These are phyloP conservation scores for Alouatta palliata DNA, from an alignment of 2,113 vertebrate genomes.

Conservation along the genomic window DNA sequence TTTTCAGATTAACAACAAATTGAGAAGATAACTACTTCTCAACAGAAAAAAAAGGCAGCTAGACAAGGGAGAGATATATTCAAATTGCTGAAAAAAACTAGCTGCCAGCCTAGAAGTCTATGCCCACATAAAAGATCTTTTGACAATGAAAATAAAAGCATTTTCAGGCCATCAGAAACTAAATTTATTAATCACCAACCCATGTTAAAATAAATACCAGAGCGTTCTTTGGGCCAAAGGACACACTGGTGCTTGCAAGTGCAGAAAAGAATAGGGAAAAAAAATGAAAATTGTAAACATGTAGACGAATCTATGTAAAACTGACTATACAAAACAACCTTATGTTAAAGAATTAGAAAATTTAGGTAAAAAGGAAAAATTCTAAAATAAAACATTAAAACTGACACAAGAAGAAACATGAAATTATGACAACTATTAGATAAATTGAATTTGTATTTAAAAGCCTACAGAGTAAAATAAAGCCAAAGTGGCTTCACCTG, in stretches of 20 bases:
- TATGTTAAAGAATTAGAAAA: not conserved
- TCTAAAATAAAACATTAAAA: conserved; percentile 6
- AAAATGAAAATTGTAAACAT: not conserved
- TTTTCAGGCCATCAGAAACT: not conserved
- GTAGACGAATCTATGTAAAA: not conserved
- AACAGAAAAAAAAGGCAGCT: not conserved
- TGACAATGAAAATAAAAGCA: not conserved
- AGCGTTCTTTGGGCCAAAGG: not conserved
- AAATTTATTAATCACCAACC: not conserved
- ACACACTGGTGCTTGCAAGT: not conserved
- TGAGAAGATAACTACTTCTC: not conserved
- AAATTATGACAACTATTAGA: not conserved
- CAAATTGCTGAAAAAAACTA: not conserved
- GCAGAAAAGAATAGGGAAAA: not conserved
- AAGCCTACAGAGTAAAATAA: not conserved
- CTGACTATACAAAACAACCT: not conserved
- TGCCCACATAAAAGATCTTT: not conserved
- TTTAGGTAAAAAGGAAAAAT: not conserved
- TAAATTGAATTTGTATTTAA: not conserved
- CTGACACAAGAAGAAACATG: not conserved
- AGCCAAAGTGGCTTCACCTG: not conserved
- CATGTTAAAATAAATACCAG: not conserved
- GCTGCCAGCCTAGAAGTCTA: not conserved
- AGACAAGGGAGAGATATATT: not conserved
- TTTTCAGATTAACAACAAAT: not conserved